phyloP scores from a whole-genome alignment of 1,140 invertebrate genomes.

The Adoxophyes honmai region DNA sequence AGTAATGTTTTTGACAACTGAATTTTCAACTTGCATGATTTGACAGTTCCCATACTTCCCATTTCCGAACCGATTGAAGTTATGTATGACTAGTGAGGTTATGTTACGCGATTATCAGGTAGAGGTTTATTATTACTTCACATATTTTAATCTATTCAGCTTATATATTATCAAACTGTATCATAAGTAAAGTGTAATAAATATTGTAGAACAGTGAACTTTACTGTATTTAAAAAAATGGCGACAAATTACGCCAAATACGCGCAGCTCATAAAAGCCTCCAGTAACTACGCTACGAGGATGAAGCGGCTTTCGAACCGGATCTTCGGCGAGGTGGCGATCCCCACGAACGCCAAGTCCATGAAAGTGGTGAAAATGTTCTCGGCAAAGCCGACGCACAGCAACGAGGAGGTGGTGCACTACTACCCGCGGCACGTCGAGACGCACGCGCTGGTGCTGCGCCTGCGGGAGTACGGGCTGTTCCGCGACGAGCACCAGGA shows the following conservation, averaged over 20 bases:
- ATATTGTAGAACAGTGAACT: too few relatives aligned
- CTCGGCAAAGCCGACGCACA: constrained; percentile 85
- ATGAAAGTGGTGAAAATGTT: constrained; percentile 92
- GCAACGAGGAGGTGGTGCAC: constrained; percentile 84
- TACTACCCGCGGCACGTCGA: constrained; percentile 93
- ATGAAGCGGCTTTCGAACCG: constrained; percentile 92
- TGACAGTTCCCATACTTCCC: too few relatives aligned
- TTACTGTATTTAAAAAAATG: constrained; percentile 31
- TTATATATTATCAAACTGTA: too few relatives aligned
- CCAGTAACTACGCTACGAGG: constrained; percentile 87
- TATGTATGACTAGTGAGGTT: too few relatives aligned
- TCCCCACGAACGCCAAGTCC: constrained; percentile 84
- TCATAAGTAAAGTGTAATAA: too few relatives aligned
- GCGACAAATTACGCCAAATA: constrained; percentile 81
- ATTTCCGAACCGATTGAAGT: too few relatives aligned
- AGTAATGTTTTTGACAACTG: too few relatives aligned
- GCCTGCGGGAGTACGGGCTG: constrained; percentile 86
- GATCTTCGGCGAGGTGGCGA: constrained; percentile 93
- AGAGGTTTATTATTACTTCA: too few relatives aligned
- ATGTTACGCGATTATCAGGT: too few relatives aligned
- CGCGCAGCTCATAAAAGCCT: constrained; percentile 81
- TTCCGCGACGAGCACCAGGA: constrained; percentile 94
- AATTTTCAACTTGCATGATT: too few relatives aligned
- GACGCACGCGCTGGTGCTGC: constrained; percentile 83
- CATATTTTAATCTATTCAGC: too few relatives aligned